phyloP scores from a whole-genome alignment of 2,888 invertebrate species.

The Meteorus colon region DNA sequence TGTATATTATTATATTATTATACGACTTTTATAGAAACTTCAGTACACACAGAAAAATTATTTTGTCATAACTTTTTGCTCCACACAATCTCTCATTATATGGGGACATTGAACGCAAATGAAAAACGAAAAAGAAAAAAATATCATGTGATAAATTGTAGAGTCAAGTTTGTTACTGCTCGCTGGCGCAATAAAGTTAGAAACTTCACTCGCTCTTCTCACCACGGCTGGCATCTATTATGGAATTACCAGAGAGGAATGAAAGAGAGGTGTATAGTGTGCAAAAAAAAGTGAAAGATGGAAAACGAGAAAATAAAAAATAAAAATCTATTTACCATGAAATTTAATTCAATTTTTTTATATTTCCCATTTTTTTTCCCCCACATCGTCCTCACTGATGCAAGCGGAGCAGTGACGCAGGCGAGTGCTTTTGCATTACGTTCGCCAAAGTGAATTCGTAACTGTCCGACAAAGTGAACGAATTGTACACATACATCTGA shows the following conservation, averaged over 20 bases:
- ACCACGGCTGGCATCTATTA: slow-evolving; percentile 18
- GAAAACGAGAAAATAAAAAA: slow-evolving; percentile 1
- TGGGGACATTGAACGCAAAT: not conserved
- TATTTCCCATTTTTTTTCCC: not conserved
- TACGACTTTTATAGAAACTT: not conserved
- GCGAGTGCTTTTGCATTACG: slow-evolving; percentile 31
- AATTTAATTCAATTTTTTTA: not conserved
- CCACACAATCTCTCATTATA: not conserved
- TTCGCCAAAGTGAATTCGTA: slow-evolving; percentile 47
- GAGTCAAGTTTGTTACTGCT: slow-evolving; percentile 25
- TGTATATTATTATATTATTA: not conserved
- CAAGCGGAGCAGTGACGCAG: slow-evolving; percentile 9
- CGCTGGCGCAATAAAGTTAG: slow-evolving; percentile 30
- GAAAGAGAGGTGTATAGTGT: slow-evolving; percentile 12
- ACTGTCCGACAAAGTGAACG: slow-evolving; percentile 39
- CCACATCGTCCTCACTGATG: not conserved
- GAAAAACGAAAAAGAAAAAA: not conserved
- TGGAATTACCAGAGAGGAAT: slow-evolving; percentile 34
- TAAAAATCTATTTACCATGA: slow-evolving; percentile 13
- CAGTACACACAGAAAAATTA: not conserved
- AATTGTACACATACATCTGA: slow-evolving; percentile 33
- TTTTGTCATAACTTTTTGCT: not conserved
- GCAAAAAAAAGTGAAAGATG: not conserved
- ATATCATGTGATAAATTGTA: slow-evolving; percentile 29
- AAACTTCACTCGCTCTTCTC: slow-evolving; percentile 21